A percentile compares a stretch with the other conserved stretches of the same genome.
Evolutionary conservation across 2,888 invertebrate genomes (phyloP).

Genomic region (Hydraecia micacea): DNA sequence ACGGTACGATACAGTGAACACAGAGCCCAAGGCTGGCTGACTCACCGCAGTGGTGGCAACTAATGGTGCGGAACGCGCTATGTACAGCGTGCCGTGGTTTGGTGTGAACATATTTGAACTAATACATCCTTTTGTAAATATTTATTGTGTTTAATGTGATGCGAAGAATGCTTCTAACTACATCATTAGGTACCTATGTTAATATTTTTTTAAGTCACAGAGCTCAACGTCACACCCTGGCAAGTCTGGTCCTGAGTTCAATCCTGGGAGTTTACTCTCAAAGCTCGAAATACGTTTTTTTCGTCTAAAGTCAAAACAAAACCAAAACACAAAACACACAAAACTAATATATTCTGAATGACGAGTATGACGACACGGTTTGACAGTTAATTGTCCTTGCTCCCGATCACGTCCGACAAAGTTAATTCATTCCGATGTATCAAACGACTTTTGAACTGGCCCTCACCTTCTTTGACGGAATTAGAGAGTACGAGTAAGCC

Average conservation of each 20-base stretch:
- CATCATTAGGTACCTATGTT: background rate
- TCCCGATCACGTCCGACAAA: background rate
- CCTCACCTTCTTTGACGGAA: background rate
- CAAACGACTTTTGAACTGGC: background rate
- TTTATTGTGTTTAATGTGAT: slow-evolving; percentile 1
- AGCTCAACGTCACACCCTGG: background rate
- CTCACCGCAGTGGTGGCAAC: slow-evolving; percentile 49
- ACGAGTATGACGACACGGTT: background rate
- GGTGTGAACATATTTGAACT: slow-evolving; percentile 27
- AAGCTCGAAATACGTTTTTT: background rate
- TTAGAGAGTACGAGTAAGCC: background rate
- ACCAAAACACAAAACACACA: too few relatives aligned
- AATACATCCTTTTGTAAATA: slow-evolving; percentile 29
- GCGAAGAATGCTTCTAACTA: background rate
- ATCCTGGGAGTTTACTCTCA: background rate
- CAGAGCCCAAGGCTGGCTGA: slow-evolving; percentile 42
- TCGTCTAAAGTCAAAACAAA: too few relatives aligned
- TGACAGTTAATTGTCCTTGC: background rate
- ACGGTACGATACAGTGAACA: slow-evolving; percentile 32
- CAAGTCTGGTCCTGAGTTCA: background rate
- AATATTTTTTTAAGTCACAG: background rate
- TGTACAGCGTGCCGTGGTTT: slow-evolving; percentile 30
- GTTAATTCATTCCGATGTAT: background rate
- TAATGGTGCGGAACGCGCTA: slow-evolving; percentile 64
- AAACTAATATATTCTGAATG: background rate